These are phyloP conservation scores for Tenebrosternarchus preto DNA, from an alignment of 2,113 vertebrate species.

Conservation along the genomic window DNA sequence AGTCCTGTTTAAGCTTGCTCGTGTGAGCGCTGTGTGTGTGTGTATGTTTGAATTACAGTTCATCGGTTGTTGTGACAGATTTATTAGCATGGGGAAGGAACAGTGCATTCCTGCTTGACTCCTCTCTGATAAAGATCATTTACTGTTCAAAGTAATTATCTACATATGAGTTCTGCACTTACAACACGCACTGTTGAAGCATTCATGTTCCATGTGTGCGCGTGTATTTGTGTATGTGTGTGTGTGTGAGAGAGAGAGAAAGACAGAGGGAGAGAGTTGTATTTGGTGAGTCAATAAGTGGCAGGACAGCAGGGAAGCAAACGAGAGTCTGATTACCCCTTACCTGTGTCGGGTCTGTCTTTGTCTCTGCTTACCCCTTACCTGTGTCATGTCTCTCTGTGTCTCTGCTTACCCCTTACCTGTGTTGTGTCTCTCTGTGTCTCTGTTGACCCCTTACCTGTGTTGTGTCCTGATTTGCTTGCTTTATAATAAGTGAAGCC, in stretches of 20 bases:
- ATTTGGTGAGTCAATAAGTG: neutral
- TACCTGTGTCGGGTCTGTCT: no score
- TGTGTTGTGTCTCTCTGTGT: neutral
- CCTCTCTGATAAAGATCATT: conserved; percentile 1
- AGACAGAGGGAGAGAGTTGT: no score
- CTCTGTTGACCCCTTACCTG: conserved; percentile 26
- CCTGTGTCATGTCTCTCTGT: no score
- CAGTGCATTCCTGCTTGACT: conserved; percentile 5
- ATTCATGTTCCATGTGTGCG: neutral
- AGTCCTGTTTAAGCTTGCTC: neutral
- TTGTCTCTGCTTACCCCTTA: no score
- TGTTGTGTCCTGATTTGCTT: conserved; percentile 65
- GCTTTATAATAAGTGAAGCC: conserved; percentile 96
- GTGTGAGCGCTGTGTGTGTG: conserved; percentile 20
- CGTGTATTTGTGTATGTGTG: neutral
- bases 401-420: no score
- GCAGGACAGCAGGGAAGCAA: neutral
- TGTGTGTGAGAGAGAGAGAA: neutral
- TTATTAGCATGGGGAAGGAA: conserved; percentile 3
- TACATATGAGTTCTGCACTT: conserved; percentile 6
- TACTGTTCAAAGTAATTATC: neutral
- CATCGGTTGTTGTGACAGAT: neutral
- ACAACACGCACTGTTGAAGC: neutral
- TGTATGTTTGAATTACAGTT: neutral
- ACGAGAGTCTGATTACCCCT: neutral